Base-by-base conservation (phyloP, 2,113 vertebrate genomes). In the Patagioenas fasciata region DNA sequence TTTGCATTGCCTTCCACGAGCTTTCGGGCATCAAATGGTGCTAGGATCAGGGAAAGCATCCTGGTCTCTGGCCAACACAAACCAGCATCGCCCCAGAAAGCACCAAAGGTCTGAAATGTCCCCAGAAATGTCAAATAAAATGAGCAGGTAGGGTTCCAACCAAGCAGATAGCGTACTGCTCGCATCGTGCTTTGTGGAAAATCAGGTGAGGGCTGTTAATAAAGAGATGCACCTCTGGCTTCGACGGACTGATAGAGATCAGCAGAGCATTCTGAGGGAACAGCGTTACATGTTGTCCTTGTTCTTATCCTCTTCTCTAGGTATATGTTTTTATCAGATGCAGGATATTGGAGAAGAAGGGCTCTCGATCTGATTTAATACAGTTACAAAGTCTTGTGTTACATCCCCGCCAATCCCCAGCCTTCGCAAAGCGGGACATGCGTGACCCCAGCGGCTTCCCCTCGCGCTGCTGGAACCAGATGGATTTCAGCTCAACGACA, bases 161-260 rank as follows among this genome's bases (percentile, higher is more conserved):
- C 6, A 9, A 67, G 31, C 17, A 42, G 80, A n/a, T 1, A 15
- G 9, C 0, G 21, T 6, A 3, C 24, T 26, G 69, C 20, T 65
- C 38, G 11, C 42, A 18, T 3, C 32, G 24, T 1, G 26, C 23
- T 2, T 1, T 5, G 21, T 10, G 51, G 48, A 54, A 53, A 4
- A 71, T 12, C 31, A 11, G 36, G 1, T 10, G 42, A 47, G 64
- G 62, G 23, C 15, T 60, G 0, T 23, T 72, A 11, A 32, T 15
- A 24, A 21, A 14, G 11, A 13, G n/a, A 14, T 8, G 10, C 13
- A 13, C 29, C 36, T 57, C 51, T 28, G 69, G n/a, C 57, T 42
- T 28, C 1, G 0, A 28, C 4, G 29, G 47, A 20, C 36, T 23
- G 54, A 6, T 6, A 10, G 42, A 66, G 65, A 29, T 26, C 0